phyloP scores from a whole-genome alignment of 2,797 vertebrate genomes.

The Chelon labrosus region DNA sequence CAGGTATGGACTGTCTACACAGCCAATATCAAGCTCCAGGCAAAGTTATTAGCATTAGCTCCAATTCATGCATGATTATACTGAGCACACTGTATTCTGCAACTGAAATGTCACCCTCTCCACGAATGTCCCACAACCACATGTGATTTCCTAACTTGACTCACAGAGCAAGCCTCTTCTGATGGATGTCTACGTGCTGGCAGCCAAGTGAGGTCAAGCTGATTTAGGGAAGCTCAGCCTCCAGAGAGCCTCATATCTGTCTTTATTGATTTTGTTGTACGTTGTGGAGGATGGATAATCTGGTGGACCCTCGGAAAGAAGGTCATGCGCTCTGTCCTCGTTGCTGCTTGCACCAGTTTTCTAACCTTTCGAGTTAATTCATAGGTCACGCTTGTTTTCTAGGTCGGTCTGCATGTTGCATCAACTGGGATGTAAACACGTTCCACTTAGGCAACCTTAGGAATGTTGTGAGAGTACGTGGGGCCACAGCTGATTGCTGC shows the following conservation, averaged over 20 bases:
- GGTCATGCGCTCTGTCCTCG: not conserved
- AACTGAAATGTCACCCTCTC: not conserved
- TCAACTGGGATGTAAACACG: not conserved
- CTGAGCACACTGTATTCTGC: not conserved
- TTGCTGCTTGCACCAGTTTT: not conserved
- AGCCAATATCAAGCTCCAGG: not conserved
- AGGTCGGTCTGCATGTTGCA: not conserved
- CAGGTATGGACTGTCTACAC: not conserved
- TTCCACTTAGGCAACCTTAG: not conserved
- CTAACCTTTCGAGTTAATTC: slow-evolving; percentile 10
- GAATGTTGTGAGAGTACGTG: not conserved
- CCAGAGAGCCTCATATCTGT: not conserved
- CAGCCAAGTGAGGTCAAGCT: slow-evolving; percentile 21
- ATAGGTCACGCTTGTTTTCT: not conserved
- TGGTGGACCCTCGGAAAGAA: not conserved
- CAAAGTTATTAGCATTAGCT: not conserved
- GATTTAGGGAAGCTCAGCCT: slow-evolving; percentile 1
- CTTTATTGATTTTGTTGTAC: slow-evolving; percentile 19
- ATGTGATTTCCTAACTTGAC: not conserved
- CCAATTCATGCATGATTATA: not conserved
- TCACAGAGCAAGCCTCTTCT: not conserved
- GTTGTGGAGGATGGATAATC: not conserved
- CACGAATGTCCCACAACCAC: not conserved
- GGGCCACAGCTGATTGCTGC: not conserved
- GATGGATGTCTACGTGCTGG: not conserved